Evolutionary conservation across 1,140 invertebrate species (phyloP), one percentile per base, ranked within the genome.

Genomic region (Cyphomyrmex costatus): DNA sequence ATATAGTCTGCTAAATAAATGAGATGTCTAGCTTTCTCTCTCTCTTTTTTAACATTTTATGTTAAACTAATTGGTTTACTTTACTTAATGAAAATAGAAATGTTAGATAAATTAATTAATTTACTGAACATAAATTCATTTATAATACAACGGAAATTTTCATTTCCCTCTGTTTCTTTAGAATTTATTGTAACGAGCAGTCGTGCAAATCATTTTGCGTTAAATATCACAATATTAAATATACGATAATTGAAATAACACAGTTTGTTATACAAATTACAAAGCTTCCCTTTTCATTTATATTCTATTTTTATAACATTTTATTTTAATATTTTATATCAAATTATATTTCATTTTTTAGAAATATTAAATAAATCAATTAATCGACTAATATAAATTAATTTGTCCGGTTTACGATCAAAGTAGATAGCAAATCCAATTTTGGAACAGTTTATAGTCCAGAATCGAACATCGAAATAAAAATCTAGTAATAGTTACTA

Each of bases 81-180:
- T 33, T 63, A 5, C 19, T 63, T 27, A 30, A 61, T 14, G 12
- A 30, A 61, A 61, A 61, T 14, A 27, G 16, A 70, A 70, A 27
- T 51, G 27, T 71, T 71, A 51, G 21, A 51, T 51, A 51, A 71
- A 33, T 53, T 33, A 71, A n/a, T 14, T 33, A n/a, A 51, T 51
- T 2, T 27, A 8, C 6, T 51, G 12, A 6, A 30, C 30, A 51
- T 71, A 51, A 33, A 42, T 21, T 60, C 2, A 42, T 24, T 12
- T 74, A 24, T 33, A 24, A 42, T 74, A 24, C 36, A 24, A 42
- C 16, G 33, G 30, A 66, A 33, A 33, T 33, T 49, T 24, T 8
- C 19, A 53, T 36, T 76, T 76, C n/a, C 36, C 14, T 21, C 27
- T 0, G 51, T 36, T 3, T 58, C 12, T 58, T 2, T 27, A 36